phyloP scores from a whole-genome alignment of 1,140 invertebrate genomes.

The Battus philenor region DNA sequence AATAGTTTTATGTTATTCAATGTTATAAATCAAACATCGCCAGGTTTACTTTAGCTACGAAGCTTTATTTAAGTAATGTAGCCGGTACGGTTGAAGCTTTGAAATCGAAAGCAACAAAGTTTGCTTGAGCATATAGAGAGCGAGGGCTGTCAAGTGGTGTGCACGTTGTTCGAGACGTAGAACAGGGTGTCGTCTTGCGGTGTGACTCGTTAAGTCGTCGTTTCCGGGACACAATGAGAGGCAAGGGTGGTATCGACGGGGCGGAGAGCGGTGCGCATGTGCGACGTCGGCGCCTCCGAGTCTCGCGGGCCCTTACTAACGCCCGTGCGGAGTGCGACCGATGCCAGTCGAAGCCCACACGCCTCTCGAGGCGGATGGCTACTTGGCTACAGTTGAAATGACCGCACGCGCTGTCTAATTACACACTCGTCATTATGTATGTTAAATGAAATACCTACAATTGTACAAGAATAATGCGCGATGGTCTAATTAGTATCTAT shows the following conservation, averaged over 20 bases:
- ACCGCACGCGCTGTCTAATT: slow-evolving; percentile 32
- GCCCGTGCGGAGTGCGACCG: slow-evolving; percentile 48
- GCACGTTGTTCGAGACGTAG: slow-evolving; percentile 34
- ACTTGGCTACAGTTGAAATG: slow-evolving; percentile 7
- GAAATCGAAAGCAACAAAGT: slow-evolving; percentile 12
- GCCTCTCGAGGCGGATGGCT: slow-evolving; percentile 33
- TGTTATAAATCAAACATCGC: slow-evolving; percentile 3
- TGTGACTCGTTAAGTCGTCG: slow-evolving; percentile 65
- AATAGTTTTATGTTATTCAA: too few relatives aligned
- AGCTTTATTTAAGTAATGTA: not conserved
- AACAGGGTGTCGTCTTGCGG: slow-evolving; percentile 52
- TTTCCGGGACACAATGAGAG: slow-evolving; percentile 69
- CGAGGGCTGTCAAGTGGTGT: slow-evolving; percentile 19
- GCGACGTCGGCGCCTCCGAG: slow-evolving; percentile 61
- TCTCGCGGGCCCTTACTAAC: slow-evolving; percentile 64
- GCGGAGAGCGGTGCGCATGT: slow-evolving; percentile 53
- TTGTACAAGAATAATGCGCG: not conserved
- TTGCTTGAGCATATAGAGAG: slow-evolving; percentile 1
- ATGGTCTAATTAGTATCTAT: slow-evolving; percentile 31
- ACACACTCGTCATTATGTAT: slow-evolving; percentile 26
- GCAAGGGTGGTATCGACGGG: slow-evolving; percentile 56
- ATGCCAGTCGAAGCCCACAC: slow-evolving; percentile 53
- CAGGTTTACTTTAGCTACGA: slow-evolving; percentile 1
- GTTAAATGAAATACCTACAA: slow-evolving; percentile 2
- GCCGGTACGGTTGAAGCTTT: not conserved